Evolutionary conservation across 1,140 invertebrate species (phyloP).

Genomic region (Drosophila jambulina): DNA sequence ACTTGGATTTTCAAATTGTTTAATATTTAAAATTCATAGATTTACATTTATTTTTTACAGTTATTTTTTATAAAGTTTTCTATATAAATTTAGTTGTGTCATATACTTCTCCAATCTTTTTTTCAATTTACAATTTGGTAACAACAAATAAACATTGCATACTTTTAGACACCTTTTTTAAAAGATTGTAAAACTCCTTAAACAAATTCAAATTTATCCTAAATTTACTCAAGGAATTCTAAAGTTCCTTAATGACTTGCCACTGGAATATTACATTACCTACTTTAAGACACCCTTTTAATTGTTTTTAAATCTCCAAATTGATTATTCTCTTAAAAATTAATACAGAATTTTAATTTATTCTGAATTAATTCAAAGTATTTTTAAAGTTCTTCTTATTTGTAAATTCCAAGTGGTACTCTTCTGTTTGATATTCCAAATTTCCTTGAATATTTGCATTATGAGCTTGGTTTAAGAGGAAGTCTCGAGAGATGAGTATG

Average conservation of each 20-base stretch:
- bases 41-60: no score
- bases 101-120: no score
- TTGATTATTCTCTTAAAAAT: not conserved
- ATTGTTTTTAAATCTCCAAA: not conserved
- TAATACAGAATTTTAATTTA: not conserved
- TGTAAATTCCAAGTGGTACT: not conserved
- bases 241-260: not conserved
- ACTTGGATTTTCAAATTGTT: no score
- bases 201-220: no score
- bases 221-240: not conserved
- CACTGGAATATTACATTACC: not conserved
- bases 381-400: no score
- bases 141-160: no score
- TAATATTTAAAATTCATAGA: no score
- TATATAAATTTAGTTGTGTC: no score
- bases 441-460: conserved; percentile 59
- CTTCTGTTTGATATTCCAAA: not conserved
- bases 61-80: no score
- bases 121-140: no score
- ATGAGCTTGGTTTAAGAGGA: conserved; percentile 45
- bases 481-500: conserved; percentile 2
- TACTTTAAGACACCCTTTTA: not conserved
- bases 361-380: not conserved
- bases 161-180: not conserved
- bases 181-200: not conserved